Percentiles rank a stretch among this genome's conserved stretches.
Evolutionary conservation across 2,888 invertebrate species (phyloP).

Genomic region (Dicycla oo): DNA sequence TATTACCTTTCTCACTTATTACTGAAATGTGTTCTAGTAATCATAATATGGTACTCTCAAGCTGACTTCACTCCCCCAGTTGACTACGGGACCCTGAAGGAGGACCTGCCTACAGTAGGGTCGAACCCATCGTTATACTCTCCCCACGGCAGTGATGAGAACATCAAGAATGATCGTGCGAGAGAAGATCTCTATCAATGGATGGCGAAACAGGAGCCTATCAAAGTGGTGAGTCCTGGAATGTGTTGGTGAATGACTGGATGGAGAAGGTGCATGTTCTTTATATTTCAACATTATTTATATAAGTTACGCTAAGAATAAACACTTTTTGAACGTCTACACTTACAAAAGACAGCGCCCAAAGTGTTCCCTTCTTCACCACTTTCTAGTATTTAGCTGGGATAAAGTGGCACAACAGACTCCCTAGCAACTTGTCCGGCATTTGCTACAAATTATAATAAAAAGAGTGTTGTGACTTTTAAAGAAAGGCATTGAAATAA

Average conservation of each 20-base stretch:
- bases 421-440: too few relatives aligned
- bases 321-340: background rate
- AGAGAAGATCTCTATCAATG: slow-evolving; percentile 98
- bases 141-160: slow-evolving; percentile 87
- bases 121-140: slow-evolving; percentile 92
- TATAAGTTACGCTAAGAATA: background rate
- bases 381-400: background rate
- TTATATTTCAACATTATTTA: background rate
- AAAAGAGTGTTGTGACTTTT: background rate
- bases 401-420: background rate
- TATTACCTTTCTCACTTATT: background rate
- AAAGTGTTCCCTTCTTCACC: too few relatives aligned
- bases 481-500: background rate
- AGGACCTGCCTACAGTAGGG: slow-evolving; percentile 92
- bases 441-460: background rate
- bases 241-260: slow-evolving; percentile 1
- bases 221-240: slow-evolving; percentile 80
- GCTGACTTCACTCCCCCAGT: slow-evolving; percentile 22
- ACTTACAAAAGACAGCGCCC: too few relatives aligned
- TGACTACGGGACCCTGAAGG: slow-evolving; percentile 94
- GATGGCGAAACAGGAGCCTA: slow-evolving; percentile 97
- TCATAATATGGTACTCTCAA: background rate
- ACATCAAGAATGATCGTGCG: slow-evolving; percentile 89
- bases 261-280: slow-evolving; percentile 20
- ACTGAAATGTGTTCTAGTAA: background rate